Percentiles rank a stretch among this genome's conserved stretches.
Evolutionary conservation across 2,113 vertebrate species (phyloP).

Genomic region (Erinaceus europaeus): DNA sequence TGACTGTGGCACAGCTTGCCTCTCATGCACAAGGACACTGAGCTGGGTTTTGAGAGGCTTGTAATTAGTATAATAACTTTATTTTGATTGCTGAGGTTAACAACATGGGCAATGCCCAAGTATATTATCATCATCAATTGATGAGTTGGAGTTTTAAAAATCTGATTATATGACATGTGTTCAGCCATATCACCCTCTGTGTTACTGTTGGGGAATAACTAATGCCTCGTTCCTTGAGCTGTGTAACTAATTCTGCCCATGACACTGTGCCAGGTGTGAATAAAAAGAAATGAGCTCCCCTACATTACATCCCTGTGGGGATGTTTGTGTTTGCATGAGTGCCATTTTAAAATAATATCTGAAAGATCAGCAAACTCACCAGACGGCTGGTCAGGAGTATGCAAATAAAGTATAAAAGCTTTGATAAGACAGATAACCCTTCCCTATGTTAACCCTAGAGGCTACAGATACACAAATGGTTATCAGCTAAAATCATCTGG

Average conservation of each 20-base stretch:
- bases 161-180: conserved; percentile 72
- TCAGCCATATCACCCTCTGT: conserved; percentile 43
- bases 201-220: conserved; percentile 54
- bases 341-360: conserved; percentile 5
- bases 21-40: conserved; percentile 67
- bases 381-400: not conserved
- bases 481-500: not conserved
- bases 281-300: conserved; percentile 25
- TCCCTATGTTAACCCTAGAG: not conserved
- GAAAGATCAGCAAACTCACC: not conserved
- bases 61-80: conserved; percentile 76
- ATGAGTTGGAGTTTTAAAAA: conserved; percentile 70
- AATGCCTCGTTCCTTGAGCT: conserved; percentile 53
- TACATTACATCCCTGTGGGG: not conserved
- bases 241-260: conserved; percentile 24
- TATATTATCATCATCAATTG: conserved; percentile 75
- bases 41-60: conserved; percentile 67
- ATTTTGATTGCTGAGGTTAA: conserved; percentile 78
- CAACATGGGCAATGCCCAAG: conserved; percentile 74
- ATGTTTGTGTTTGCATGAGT: not conserved
- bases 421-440: not conserved
- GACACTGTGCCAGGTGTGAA: conserved; percentile 20
- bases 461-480: not conserved
- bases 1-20: conserved; percentile 35
- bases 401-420: not conserved